Evolutionary conservation across 2,797 vertebrate species (phyloP).

Genomic region (Alectoris magna): DNA sequence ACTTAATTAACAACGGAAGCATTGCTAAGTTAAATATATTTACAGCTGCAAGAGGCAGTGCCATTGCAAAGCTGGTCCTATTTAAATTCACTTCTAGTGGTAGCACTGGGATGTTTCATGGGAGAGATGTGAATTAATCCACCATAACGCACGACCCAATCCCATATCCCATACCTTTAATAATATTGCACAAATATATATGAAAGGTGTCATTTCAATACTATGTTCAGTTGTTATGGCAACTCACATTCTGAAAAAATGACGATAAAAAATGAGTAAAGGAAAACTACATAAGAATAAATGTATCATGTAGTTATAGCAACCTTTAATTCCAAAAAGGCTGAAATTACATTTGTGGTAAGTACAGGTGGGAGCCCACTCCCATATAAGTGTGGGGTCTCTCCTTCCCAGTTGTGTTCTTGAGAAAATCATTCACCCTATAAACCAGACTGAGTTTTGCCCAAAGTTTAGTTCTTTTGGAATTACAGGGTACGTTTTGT

Average conservation of each 20-base stretch:
- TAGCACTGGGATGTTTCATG: not conserved
- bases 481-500: not conserved
- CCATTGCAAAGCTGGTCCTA: not conserved
- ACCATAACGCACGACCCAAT: not conserved
- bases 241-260: constrained; percentile 47
- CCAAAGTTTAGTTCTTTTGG: not conserved
- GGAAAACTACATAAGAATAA: not conserved
- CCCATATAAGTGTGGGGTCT: not conserved
- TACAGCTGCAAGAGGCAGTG: not conserved
- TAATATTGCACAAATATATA: not conserved
- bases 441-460: not conserved
- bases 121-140: not conserved
- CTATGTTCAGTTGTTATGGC: constrained; percentile 47
- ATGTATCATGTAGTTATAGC: not conserved
- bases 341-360: not conserved
- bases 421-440: not conserved
- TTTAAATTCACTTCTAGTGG: not conserved
- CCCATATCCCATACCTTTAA: not conserved
- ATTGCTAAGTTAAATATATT: not conserved
- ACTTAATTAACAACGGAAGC: not conserved
- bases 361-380: not conserved
- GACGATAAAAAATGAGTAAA: constrained; percentile 16
- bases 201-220: constrained; percentile 10
- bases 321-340: constrained; percentile 25
- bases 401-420: not conserved